Evolutionary conservation across 2,888 invertebrate species (phyloP).

Genomic region (Ormia ochracea): DNA sequence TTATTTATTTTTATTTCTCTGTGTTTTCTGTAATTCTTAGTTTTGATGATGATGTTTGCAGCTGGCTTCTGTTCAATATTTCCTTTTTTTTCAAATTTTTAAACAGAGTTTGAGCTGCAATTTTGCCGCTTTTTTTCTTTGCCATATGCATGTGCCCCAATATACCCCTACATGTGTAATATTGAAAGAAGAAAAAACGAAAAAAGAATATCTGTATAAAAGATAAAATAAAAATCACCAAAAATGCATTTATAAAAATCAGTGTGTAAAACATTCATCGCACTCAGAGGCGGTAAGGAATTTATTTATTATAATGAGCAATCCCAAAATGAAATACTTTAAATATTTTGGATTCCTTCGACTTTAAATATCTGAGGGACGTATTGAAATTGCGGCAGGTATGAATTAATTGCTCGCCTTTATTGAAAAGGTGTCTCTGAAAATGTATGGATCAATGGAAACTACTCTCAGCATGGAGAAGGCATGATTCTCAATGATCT

Average conservation of each 20-base stretch:
- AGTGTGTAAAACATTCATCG: slow-evolving; percentile 64
- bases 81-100: slow-evolving; percentile 27
- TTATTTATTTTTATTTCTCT: slow-evolving; percentile 35
- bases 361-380: too few species aligned
- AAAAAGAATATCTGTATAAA: slow-evolving; percentile 57
- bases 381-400: too few species aligned
- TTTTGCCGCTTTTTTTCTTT: slow-evolving; percentile 16
- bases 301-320: not conserved
- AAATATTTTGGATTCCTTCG: too few species aligned
- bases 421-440: too few species aligned
- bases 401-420: too few species aligned
- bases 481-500: too few species aligned
- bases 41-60: slow-evolving; percentile 55
- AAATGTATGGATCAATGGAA: too few species aligned
- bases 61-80: slow-evolving; percentile 53
- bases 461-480: too few species aligned
- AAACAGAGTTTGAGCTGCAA: slow-evolving; percentile 35
- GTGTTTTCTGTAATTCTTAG: slow-evolving; percentile 26
- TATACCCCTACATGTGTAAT: slow-evolving; percentile 57
- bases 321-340: too few species aligned
- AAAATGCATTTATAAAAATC: slow-evolving; percentile 63
- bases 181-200: slow-evolving; percentile 63
- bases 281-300: slow-evolving; percentile 50
- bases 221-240: slow-evolving; percentile 54
- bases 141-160: slow-evolving; percentile 50